These are phyloP conservation scores for Meganola albula DNA, from an alignment of 2,888 invertebrate genomes.

Conservation along the genomic window DNA sequence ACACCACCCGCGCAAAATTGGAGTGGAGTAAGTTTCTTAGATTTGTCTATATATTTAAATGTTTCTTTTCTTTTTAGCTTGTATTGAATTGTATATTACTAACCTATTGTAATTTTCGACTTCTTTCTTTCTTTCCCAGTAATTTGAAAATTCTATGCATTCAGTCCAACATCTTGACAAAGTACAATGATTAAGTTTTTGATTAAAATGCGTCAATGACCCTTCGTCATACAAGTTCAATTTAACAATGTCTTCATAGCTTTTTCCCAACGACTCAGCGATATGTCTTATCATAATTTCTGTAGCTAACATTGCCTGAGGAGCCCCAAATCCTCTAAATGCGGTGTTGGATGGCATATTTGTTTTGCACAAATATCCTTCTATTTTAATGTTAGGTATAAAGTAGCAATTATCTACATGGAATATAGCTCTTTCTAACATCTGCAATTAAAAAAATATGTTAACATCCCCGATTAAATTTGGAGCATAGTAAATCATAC, in stretches of 20 bases:
- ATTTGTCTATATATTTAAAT: too few relatives aligned
- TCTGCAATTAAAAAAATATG: constrained; percentile 63
- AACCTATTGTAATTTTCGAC: constrained; percentile 85
- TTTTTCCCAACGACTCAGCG: constrained; percentile 81
- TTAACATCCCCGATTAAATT: background rate
- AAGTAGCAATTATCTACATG: constrained; percentile 90
- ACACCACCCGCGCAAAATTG: too few relatives aligned
- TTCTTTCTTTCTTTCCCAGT: constrained; percentile 73
- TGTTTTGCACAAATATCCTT: constrained; percentile 88
- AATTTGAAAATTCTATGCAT: constrained; percentile 82
- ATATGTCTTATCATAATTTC: constrained; percentile 88
- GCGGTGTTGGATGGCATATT: constrained; percentile 95
- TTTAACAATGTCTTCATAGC: constrained; percentile 80
- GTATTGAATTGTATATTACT: too few relatives aligned
- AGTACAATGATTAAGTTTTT: constrained; percentile 84
- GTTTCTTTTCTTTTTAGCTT: too few relatives aligned
- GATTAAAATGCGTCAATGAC: constrained; percentile 87
- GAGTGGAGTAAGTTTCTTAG: too few relatives aligned
- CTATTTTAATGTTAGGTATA: constrained; percentile 83
- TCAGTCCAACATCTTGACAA: constrained; percentile 86
- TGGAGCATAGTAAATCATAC: background rate
- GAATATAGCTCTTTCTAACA: constrained; percentile 86
- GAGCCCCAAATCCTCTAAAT: constrained; percentile 94
- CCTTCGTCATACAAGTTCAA: constrained; percentile 90
- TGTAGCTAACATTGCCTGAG: constrained; percentile 91